These are phyloP conservation scores for Erebia palarica DNA, from an alignment of 2,888 invertebrate species.

Conservation along the genomic window DNA sequence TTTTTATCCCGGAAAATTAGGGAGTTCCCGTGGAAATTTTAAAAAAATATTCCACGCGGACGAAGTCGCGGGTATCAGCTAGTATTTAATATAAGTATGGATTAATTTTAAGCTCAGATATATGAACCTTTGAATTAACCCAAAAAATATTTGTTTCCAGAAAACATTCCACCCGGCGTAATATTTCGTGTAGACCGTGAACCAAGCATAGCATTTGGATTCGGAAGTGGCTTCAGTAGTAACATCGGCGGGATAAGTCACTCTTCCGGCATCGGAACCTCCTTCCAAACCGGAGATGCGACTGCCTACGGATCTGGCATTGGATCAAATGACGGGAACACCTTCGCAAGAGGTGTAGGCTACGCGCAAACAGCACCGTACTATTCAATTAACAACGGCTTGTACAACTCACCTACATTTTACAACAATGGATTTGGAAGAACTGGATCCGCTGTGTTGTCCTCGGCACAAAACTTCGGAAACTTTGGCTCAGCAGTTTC, in stretches of 20 bases:
- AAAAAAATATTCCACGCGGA: too few species aligned
- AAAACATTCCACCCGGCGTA: slow-evolving; percentile 29
- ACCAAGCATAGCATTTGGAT: slow-evolving; percentile 68
- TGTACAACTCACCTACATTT: slow-evolving; percentile 30
- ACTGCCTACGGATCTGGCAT: slow-evolving; percentile 63
- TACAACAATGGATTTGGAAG: slow-evolving; percentile 32
- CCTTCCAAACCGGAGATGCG: slow-evolving; percentile 63
- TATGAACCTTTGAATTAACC: not conserved
- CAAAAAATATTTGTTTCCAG: slow-evolving; percentile 37
- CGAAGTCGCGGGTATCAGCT: too few species aligned
- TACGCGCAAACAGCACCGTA: slow-evolving; percentile 56
- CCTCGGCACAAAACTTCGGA: slow-evolving; percentile 52
- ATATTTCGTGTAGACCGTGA: slow-evolving; percentile 49
- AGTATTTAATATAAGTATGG: too few species aligned
- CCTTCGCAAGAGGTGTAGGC: slow-evolving; percentile 62
- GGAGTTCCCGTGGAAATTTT: too few species aligned
- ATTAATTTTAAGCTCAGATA: too few species aligned
- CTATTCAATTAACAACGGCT: slow-evolving; percentile 34
- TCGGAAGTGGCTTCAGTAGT: slow-evolving; percentile 70
- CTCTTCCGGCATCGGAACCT: slow-evolving; percentile 61
- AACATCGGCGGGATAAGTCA: slow-evolving; percentile 72
- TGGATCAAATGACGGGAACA: slow-evolving; percentile 49
- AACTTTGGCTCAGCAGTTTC: slow-evolving; percentile 56
- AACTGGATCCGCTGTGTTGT: slow-evolving; percentile 45
- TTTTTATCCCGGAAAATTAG: too few species aligned